phyloP scores from a whole-genome alignment of 23 tunicate genomes.

The Clavelina lepadiformis region DNA sequence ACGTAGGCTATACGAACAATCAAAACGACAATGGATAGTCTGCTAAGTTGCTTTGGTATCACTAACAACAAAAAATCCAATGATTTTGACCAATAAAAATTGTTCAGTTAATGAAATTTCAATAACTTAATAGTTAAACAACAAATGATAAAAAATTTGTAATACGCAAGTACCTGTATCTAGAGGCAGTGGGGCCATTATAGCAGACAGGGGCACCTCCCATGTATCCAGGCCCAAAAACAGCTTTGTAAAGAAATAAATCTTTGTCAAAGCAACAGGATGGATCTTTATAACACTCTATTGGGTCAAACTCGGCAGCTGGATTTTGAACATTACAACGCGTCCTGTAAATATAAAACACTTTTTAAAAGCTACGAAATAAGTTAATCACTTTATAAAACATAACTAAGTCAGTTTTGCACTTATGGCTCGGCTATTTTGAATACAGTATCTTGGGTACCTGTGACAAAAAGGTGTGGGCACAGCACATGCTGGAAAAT shows the following conservation, averaged over 20 bases:
- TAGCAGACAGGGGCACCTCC: constrained; percentile 89
- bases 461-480: constrained; percentile 76
- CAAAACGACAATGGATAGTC: too few relatives aligned
- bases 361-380: too few relatives aligned
- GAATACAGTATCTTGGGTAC: constrained; percentile 6
- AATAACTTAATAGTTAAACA: too few relatives aligned
- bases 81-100: too few relatives aligned
- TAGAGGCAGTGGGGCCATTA: constrained; percentile 63
- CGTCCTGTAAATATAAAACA: constrained; percentile 59
- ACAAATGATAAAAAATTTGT: not conserved
- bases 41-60: too few relatives aligned
- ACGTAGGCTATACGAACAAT: too few relatives aligned
- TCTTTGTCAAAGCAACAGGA: constrained; percentile 86
- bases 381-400: too few relatives aligned
- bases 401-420: too few relatives aligned
- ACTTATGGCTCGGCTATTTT: too few relatives aligned
- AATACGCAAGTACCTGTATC: constrained; percentile 31
- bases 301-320: constrained; percentile 65
- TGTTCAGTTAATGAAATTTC: too few relatives aligned
- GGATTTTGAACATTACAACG: constrained; percentile 29
- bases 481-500: constrained; percentile 77
- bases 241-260: constrained; percentile 59
- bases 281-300: constrained; percentile 52
- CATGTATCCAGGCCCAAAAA: constrained; percentile 61
- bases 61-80: too few relatives aligned